phyloP scores from a whole-genome alignment of 2,113 vertebrate species.

The Rhinichthys klamathensis region DNA sequence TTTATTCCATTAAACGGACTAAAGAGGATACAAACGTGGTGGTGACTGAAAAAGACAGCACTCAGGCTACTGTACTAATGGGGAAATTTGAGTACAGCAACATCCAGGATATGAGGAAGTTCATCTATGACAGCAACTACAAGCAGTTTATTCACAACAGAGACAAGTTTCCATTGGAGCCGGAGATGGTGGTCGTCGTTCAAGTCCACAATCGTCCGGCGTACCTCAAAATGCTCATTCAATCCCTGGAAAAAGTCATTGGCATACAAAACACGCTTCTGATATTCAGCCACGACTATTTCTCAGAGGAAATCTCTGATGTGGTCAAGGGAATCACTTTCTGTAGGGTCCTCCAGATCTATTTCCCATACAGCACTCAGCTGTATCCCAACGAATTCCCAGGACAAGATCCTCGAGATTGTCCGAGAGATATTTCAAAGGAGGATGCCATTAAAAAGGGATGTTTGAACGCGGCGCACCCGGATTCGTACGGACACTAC shows the following conservation, averaged over 20 bases:
- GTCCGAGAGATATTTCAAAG: constrained; percentile 71
- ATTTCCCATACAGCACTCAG: constrained; percentile 79
- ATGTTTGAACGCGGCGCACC: constrained; percentile 77
- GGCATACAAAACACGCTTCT: constrained; percentile 71
- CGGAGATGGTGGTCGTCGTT: constrained; percentile 73
- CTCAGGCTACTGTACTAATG: not conserved
- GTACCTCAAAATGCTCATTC: constrained; percentile 74
- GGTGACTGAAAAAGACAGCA: not conserved
- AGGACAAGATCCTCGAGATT: constrained; percentile 75
- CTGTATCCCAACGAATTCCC: constrained; percentile 79
- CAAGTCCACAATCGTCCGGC: constrained; percentile 79
- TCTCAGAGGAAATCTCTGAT: constrained; percentile 73
- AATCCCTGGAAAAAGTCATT: constrained; percentile 69
- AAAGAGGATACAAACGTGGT: constrained; percentile 10
- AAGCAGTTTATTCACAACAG: constrained; percentile 70
- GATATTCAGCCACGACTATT: constrained; percentile 79
- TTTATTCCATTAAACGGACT: constrained; percentile 59
- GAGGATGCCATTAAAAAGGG: constrained; percentile 67
- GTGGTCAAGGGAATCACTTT: constrained; percentile 75
- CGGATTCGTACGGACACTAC: constrained; percentile 79
- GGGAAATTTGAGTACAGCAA: constrained; percentile 62
- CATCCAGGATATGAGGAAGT: constrained; percentile 59
- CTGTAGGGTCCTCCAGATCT: constrained; percentile 79
- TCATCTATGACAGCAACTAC: constrained; percentile 71
- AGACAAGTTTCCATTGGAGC: constrained; percentile 67